A percentile compares a stretch with the other conserved stretches of the same genome.
Evolutionary conservation across 1,140 invertebrate genomes (phyloP).

Genomic region (Agraylea sexmaculata): DNA sequence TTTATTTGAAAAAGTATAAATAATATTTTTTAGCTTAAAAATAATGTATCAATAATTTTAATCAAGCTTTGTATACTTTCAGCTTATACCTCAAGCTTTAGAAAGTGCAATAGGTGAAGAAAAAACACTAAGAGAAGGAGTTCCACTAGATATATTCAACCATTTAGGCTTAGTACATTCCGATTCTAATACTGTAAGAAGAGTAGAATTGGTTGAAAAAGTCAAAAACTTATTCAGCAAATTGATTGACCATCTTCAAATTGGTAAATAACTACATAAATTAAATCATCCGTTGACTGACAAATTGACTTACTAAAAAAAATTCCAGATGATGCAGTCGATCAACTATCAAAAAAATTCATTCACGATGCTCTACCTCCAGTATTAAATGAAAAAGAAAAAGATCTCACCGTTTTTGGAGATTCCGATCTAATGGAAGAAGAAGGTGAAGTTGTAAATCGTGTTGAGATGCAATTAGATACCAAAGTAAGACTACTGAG

Average conservation of each 20-base stretch:
- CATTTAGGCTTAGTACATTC: slow-evolving; percentile 58
- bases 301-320: not conserved
- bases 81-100: slow-evolving; percentile 65
- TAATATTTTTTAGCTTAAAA: slow-evolving; percentile 3
- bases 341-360: slow-evolving; percentile 71
- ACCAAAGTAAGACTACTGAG: slow-evolving; percentile 60
- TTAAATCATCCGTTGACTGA: too few species aligned
- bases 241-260: slow-evolving; percentile 51
- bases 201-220: slow-evolving; percentile 44
- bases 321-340: slow-evolving; percentile 59
- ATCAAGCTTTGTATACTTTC: slow-evolving; percentile 8
- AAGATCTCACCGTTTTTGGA: slow-evolving; percentile 51
- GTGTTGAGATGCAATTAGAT: slow-evolving; percentile 52
- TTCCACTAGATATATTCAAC: slow-evolving; percentile 68
- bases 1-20: slow-evolving; percentile 59
- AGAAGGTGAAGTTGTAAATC: slow-evolving; percentile 47
- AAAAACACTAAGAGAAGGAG: slow-evolving; percentile 60
- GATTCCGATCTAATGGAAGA: slow-evolving; percentile 56
- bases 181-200: slow-evolving; percentile 34
- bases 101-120: slow-evolving; percentile 57
- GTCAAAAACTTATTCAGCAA: slow-evolving; percentile 50
- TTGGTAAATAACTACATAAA: slow-evolving; percentile 36
- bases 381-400: slow-evolving; percentile 52
- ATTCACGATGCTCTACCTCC: slow-evolving; percentile 85
- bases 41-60: slow-evolving; percentile 1